phyloP scores from a whole-genome alignment of 1,140 invertebrate genomes.

The Drosophila trapezifrons region DNA sequence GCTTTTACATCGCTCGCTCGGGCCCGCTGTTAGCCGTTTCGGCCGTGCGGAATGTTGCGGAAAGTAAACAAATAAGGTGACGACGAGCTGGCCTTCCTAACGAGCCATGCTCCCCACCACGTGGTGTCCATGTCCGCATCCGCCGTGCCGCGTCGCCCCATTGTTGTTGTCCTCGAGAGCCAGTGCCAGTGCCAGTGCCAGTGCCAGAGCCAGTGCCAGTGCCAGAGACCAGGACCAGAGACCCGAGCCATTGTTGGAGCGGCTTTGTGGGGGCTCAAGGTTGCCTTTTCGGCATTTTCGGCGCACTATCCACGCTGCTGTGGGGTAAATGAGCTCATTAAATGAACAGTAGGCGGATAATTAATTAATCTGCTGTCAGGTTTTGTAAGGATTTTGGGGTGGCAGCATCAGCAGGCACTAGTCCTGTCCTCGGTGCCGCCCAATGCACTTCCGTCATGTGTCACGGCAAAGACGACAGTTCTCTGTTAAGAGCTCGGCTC shows the following conservation, averaged over 20 bases:
- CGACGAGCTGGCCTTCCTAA: neutral
- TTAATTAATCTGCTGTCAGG: slow-evolving; percentile 21
- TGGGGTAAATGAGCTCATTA: slow-evolving; percentile 20
- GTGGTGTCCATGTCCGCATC: slow-evolving; percentile 18
- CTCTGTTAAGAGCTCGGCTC: slow-evolving; percentile 7
- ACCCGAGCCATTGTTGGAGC: slow-evolving; percentile 11
- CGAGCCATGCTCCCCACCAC: neutral
- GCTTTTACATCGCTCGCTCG: slow-evolving; percentile 48
- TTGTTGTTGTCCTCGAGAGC: neutral
- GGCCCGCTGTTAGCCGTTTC: slow-evolving; percentile 34
- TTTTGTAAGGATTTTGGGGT: slow-evolving; percentile 9
- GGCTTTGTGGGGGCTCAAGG: slow-evolving; percentile 19
- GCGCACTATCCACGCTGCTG: slow-evolving; percentile 1
- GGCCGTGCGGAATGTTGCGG: slow-evolving; percentile 60
- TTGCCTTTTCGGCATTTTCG: slow-evolving; percentile 14
- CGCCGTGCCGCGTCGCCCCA: neutral
- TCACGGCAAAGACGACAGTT: slow-evolving; percentile 7
- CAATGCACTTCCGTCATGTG: slow-evolving; percentile 15
- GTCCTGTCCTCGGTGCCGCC: neutral
- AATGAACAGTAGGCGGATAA: slow-evolving; percentile 21
- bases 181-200: neutral
- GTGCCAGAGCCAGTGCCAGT: too few relatives aligned
- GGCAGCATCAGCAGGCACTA: neutral
- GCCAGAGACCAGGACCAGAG: too few relatives aligned
- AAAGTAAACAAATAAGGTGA: slow-evolving; percentile 64